These are phyloP conservation scores for Falcunculus frontatus DNA, from an alignment of 2,113 vertebrate species.

Conservation along the genomic window DNA sequence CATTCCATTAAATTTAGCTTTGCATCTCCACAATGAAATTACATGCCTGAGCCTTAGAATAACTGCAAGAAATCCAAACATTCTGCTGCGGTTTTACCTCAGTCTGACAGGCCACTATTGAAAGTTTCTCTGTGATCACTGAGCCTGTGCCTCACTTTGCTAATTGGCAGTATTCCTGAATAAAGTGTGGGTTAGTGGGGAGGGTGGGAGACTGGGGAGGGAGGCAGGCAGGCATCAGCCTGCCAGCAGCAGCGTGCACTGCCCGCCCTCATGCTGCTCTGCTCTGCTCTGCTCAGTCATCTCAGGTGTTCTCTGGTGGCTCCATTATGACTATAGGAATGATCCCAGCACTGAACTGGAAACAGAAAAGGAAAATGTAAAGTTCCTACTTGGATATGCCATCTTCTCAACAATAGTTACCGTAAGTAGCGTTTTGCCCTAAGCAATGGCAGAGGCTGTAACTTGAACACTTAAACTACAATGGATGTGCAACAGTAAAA, in stretches of 20 bases:
- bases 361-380: conserved; percentile 75
- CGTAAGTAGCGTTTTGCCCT: conserved; percentile 53
- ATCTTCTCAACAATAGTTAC: conserved; percentile 62
- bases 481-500: not conserved
- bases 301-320: conserved; percentile 78
- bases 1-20: not conserved
- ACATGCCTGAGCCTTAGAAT: not conserved
- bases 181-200: not conserved
- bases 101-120: not conserved
- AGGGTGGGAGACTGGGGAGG: fast-evolving
- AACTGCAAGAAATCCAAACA: not conserved
- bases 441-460: not conserved
- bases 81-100: not conserved
- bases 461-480: not conserved
- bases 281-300: conserved; percentile 69
- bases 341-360: conserved; percentile 72
- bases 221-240: not conserved
- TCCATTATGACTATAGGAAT: conserved; percentile 70
- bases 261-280: not conserved
- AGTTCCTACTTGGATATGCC: conserved; percentile 73
- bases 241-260: not conserved
- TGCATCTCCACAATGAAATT: not conserved
- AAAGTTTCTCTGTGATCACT: not conserved
- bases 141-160: not conserved
- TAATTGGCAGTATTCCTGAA: fast-evolving